Percentiles rank a stretch among this genome's conserved stretches.
Evolutionary conservation across 2,888 invertebrate species (phyloP).

Genomic region (Scotopteryx bipunctaria): DNA sequence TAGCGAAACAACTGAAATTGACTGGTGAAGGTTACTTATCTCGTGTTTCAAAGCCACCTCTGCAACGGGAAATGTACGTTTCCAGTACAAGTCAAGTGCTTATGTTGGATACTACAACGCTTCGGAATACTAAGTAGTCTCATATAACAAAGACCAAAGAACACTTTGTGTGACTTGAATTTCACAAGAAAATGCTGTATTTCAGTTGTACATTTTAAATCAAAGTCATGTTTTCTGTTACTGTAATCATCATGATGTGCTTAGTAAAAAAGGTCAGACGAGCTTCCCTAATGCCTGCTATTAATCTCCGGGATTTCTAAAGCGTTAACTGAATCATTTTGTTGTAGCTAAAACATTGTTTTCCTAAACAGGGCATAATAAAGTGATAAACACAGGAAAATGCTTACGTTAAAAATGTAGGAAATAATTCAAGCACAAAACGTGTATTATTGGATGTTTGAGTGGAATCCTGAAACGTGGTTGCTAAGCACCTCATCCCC

Average conservation of each 20-base stretch:
- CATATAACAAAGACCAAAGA: too few relatives aligned
- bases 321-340: constrained; percentile 22
- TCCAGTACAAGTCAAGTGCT: not conserved
- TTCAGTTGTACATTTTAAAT: not conserved
- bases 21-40: constrained; percentile 9
- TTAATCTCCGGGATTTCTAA: constrained; percentile 29
- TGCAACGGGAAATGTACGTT: not conserved
- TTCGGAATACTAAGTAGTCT: not conserved
- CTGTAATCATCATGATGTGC: constrained; percentile 2
- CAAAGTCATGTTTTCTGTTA: not conserved
- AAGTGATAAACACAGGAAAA: constrained; percentile 7
- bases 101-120: not conserved
- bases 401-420: not conserved
- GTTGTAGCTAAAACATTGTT: constrained; percentile 6
- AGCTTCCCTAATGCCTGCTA: constrained; percentile 16
- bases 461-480: constrained; percentile 15
- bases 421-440: constrained; percentile 17
- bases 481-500: constrained; percentile 31
- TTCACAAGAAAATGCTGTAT: too few relatives aligned
- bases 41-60: constrained; percentile 4
- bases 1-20: constrained; percentile 17
- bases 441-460: constrained; percentile 8
- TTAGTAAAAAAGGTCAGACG: constrained; percentile 20
- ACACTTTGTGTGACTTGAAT: too few relatives aligned
- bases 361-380: not conserved